Evolutionary conservation across 1,140 invertebrate species (phyloP).

Genomic region (Dendroctonus valens): DNA sequence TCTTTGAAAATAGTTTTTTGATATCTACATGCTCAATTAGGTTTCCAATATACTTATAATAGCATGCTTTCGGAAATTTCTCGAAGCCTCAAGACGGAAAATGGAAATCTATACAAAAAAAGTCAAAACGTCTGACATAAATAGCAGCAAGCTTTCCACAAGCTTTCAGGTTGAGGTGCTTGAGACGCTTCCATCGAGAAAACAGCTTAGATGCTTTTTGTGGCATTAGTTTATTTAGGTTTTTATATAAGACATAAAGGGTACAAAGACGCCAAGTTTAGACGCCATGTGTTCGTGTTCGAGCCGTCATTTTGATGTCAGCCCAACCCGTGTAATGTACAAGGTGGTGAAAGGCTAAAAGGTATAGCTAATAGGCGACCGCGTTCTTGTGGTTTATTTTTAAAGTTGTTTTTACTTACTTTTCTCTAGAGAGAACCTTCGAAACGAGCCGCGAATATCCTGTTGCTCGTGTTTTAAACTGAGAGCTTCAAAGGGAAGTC

Average conservation of each 20-base stretch:
- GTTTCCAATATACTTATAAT: too few relatives aligned
- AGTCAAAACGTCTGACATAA: not conserved
- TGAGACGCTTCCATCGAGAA: conserved; percentile 7
- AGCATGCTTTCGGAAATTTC: too few relatives aligned
- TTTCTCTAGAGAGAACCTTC: too few relatives aligned
- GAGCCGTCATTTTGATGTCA: conserved; percentile 13
- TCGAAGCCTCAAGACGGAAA: too few relatives aligned
- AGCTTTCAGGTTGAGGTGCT: conserved; percentile 1
- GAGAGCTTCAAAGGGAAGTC: too few relatives aligned
- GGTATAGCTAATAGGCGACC: conserved; percentile 8
- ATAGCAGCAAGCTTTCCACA: not conserved
- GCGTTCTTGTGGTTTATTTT: conserved; percentile 8
- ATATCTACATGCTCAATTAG: too few relatives aligned
- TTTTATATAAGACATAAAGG: conserved; percentile 21
- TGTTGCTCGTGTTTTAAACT: too few relatives aligned
- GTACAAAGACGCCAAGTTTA: conserved; percentile 3
- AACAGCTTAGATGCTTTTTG: conserved; percentile 16
- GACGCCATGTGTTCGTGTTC: conserved; percentile 16
- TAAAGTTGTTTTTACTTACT: conserved; percentile 5
- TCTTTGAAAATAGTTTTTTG: too few relatives aligned
- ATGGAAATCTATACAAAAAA: too few relatives aligned
- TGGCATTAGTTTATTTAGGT: conserved; percentile 15
- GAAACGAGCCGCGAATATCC: too few relatives aligned
- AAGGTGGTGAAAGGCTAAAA: conserved; percentile 15
- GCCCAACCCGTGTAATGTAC: conserved; percentile 1